These are phyloP conservation scores for Luehdorfia chinensis DNA, from an alignment of 1,140 invertebrate genomes.

Conservation along the genomic window DNA sequence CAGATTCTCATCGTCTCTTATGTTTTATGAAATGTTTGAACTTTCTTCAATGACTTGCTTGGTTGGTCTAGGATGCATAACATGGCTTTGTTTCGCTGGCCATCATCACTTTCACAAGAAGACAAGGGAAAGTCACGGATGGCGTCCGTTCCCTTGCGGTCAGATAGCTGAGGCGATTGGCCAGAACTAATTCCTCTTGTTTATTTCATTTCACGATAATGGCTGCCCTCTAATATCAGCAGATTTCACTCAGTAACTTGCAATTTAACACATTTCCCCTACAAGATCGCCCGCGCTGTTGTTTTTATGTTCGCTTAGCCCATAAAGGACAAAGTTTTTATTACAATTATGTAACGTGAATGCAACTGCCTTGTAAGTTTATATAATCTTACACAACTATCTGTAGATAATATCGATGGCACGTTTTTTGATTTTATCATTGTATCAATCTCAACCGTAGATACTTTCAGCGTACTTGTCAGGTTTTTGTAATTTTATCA, in stretches of 20 bases:
- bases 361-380: slow-evolving; percentile 20
- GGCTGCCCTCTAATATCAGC: slow-evolving; percentile 34
- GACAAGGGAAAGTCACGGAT: slow-evolving; percentile 67
- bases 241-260: slow-evolving; percentile 40
- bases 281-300: not conserved
- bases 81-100: slow-evolving; percentile 57
- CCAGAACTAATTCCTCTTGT: slow-evolving; percentile 66
- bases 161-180: slow-evolving; percentile 54
- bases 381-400: slow-evolving; percentile 38
- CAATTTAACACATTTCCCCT: slow-evolving; percentile 21
- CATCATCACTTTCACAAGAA: slow-evolving; percentile 75
- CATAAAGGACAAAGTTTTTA: slow-evolving; percentile 14
- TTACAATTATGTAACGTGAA: slow-evolving; percentile 26
- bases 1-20: too few species aligned
- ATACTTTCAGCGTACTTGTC: slow-evolving; percentile 45
- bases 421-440: slow-evolving; percentile 54
- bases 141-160: slow-evolving; percentile 69
- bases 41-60: slow-evolving; percentile 23
- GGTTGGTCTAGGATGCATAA: slow-evolving; percentile 53
- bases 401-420: slow-evolving; percentile 44
- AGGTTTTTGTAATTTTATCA: slow-evolving; percentile 38
- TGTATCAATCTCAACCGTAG: slow-evolving; percentile 45
- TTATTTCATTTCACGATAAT: slow-evolving; percentile 66
- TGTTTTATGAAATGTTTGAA: not conserved
- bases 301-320: slow-evolving; percentile 6